phyloP scores from a whole-genome alignment of 2,113 vertebrate species.

The Piaya cayana region DNA sequence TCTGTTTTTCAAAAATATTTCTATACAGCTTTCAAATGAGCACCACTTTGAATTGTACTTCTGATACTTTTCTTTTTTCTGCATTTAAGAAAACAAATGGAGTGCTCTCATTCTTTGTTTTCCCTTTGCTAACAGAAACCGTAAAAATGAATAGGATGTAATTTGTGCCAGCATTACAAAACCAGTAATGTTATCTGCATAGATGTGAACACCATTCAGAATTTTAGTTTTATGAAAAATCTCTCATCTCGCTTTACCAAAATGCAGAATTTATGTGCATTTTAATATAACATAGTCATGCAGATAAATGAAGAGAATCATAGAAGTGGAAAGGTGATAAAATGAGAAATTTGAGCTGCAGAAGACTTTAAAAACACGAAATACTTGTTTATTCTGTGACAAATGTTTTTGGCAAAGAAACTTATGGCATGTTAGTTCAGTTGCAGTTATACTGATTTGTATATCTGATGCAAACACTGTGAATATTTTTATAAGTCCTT shows the following conservation, averaged over 20 bases:
- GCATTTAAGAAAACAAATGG: not conserved
- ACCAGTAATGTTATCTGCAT: not conserved
- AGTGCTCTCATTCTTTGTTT: not conserved
- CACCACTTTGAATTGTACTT: not conserved
- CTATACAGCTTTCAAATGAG: not conserved
- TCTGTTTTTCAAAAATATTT: not conserved
- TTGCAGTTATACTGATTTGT: constrained; percentile 23
- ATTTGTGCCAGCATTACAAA: not conserved
- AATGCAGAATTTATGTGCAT: not conserved
- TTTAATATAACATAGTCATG: not conserved
- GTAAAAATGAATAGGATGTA: not conserved
- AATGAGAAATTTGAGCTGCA: not conserved
- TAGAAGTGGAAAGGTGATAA: not conserved
- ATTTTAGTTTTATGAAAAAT: not conserved
- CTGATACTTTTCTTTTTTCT: not conserved
- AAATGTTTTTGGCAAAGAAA: not conserved
- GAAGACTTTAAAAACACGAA: not conserved
- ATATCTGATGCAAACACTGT: not conserved
- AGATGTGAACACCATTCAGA: not conserved
- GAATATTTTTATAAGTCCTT: constrained; percentile 2
- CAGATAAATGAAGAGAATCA: not conserved
- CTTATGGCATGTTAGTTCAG: not conserved
- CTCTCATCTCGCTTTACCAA: not conserved
- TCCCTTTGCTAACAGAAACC: not conserved
- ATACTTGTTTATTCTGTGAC: constrained; percentile 30